phyloP scores from a whole-genome alignment of 2,888 invertebrate genomes.

The Tenodera sinensis region DNA sequence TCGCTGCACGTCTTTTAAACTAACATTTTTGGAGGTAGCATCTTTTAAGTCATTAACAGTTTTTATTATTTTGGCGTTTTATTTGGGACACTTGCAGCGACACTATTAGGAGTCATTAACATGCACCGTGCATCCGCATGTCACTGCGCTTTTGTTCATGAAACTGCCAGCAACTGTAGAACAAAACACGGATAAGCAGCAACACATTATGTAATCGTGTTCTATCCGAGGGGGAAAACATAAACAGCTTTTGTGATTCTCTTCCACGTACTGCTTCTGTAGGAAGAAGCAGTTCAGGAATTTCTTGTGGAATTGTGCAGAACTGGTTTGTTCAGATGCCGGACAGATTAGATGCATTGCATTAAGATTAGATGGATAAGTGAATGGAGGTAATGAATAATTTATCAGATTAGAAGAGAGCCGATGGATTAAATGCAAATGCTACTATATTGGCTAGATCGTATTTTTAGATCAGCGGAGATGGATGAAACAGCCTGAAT shows the following conservation, averaged over 20 bases:
- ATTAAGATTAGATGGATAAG: background rate
- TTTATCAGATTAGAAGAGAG: background rate
- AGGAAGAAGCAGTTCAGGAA: background rate
- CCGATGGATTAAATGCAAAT: background rate
- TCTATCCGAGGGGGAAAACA: background rate
- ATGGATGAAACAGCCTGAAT: too few species aligned
- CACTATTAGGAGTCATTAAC: background rate
- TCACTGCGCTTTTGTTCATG: background rate
- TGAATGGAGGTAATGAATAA: background rate
- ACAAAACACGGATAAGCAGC: background rate
- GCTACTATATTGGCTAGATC: background rate
- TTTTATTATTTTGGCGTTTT: too few species aligned
- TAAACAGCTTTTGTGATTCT: background rate
- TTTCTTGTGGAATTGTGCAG: background rate
- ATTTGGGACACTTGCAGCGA: too few species aligned
- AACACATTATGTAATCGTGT: background rate
- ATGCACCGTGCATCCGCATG: background rate
- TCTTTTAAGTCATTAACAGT: too few species aligned
- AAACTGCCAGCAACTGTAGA: background rate
- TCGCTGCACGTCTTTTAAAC: too few species aligned
- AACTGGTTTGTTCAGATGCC: background rate
- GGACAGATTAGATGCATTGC: background rate
- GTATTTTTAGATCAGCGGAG: too few species aligned
- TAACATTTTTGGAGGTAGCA: too few species aligned
- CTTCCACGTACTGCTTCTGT: background rate